Evolutionary conservation across 1,140 invertebrate genomes (phyloP).

Genomic region (Zaprionus camerounensis): DNA sequence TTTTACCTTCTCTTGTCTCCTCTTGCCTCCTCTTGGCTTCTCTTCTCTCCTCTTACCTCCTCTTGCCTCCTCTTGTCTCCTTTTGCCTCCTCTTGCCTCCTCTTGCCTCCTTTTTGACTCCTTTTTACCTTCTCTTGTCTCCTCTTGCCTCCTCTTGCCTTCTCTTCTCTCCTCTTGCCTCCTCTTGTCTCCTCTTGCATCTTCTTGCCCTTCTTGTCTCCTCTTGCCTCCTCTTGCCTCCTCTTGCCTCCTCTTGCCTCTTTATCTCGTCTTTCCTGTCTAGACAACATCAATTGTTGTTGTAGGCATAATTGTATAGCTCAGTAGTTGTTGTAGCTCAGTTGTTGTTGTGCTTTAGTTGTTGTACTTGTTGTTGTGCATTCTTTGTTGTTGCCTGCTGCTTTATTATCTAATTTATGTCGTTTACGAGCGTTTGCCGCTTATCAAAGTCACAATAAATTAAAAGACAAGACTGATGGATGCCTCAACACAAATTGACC

Average conservation of each 20-base stretch:
- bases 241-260: background rate
- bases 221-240: too few relatives aligned
- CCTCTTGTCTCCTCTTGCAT: background rate
- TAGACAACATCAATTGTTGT: constrained; percentile 61
- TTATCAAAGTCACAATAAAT: constrained; percentile 80
- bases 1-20: too few relatives aligned
- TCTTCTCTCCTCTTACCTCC: too few relatives aligned
- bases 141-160: too few relatives aligned
- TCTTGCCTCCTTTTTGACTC: too few relatives aligned
- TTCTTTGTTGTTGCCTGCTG: constrained; percentile 19
- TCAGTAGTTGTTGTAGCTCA: constrained; percentile 10
- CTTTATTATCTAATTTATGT: constrained; percentile 70
- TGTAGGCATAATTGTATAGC: background rate
- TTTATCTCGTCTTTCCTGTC: constrained; percentile 14
- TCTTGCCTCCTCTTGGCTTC: too few relatives aligned
- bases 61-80: too few relatives aligned
- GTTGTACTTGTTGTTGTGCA: constrained; percentile 17
- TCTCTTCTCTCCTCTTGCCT: background rate
- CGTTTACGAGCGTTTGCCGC: constrained; percentile 65
- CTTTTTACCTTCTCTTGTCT: too few relatives aligned
- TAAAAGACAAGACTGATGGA: constrained; percentile 57
- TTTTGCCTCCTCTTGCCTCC: too few relatives aligned
- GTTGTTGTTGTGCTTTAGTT: background rate
- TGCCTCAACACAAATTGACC: constrained; percentile 2
- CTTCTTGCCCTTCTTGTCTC: background rate